Conservation (phyloP, 2,888 invertebrate genomes). For the Drosophila demipolita region DNA sequence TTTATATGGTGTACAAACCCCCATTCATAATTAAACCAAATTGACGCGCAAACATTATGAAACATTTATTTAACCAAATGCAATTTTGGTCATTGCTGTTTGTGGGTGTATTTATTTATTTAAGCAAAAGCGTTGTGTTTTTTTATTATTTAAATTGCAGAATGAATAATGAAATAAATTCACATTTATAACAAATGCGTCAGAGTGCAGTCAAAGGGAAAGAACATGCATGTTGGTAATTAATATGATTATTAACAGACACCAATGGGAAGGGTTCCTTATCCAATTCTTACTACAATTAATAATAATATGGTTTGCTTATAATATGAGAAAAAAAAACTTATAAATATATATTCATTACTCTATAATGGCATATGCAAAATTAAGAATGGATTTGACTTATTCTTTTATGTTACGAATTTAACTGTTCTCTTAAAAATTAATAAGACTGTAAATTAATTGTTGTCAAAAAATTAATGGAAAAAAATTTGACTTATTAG, state of each 20-base stretch:
- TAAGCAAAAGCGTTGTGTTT: too few relatives aligned
- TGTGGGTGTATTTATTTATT: not conserved
- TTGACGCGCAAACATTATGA: conserved; percentile 14
- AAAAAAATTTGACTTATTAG: not conserved
- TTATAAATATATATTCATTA: not conserved
- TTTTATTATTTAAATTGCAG: conserved; percentile 23
- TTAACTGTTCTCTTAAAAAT: not conserved
- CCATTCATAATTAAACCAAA: conserved; percentile 2
- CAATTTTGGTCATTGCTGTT: conserved; percentile 16
- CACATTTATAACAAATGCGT: conserved; percentile 9
- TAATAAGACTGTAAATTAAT: not conserved
- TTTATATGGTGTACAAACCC: conserved; percentile 11
- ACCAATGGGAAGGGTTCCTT: not conserved
- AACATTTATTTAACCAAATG: conserved; percentile 18
- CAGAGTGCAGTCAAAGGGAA: conserved; percentile 27
- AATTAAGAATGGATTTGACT: not conserved
- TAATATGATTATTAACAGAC: conserved; percentile 32
- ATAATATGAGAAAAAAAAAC: not conserved
- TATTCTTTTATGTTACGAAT: not conserved
- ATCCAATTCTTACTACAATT: not conserved
- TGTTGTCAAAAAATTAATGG: too few relatives aligned
- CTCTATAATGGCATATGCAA: not conserved
- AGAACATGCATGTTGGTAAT: conserved; percentile 24
- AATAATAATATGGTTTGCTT: not conserved
- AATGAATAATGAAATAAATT: not conserved